Percentiles rank a stretch among this genome's conserved stretches.
phyloP scores from a whole-genome alignment of 2,113 vertebrate genomes.

The Jacana jacana region DNA sequence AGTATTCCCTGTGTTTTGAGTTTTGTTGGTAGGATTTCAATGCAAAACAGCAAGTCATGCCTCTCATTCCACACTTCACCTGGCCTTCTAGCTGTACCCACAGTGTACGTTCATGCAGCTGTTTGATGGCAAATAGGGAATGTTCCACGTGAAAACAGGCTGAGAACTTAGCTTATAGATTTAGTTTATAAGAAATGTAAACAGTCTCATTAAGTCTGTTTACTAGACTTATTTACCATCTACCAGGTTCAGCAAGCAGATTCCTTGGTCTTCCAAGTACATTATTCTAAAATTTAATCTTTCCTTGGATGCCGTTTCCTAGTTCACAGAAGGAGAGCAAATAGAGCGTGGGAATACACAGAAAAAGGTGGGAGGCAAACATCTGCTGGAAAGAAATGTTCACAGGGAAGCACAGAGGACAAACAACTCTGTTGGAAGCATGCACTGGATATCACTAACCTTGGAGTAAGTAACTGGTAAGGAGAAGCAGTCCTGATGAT shows the following conservation, averaged over 20 bases:
- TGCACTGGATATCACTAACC: neutral
- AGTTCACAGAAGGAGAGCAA: neutral
- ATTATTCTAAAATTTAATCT: neutral
- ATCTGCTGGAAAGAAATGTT: neutral
- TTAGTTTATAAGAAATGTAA: neutral
- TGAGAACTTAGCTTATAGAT: neutral
- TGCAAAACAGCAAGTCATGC: neutral
- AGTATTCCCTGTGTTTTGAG: neutral
- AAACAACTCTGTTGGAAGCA: neutral
- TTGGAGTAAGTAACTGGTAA: neutral
- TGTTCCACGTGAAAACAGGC: neutral
- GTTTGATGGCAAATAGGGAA: neutral
- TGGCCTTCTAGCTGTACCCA: neutral
- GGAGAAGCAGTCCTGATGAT: neutral
- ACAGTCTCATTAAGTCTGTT: neutral
- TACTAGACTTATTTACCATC: neutral
- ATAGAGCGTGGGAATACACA: neutral
- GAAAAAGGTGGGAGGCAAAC: neutral
- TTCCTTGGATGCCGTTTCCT: neutral
- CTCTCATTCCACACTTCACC: neutral
- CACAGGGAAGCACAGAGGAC: neutral
- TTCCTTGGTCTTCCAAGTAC: neutral
- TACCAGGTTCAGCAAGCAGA: neutral
- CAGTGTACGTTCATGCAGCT: neutral
- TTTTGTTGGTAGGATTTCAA: neutral